Base-by-base conservation (phyloP, 2,888 invertebrate species). In the Sesamia inferens region DNA sequence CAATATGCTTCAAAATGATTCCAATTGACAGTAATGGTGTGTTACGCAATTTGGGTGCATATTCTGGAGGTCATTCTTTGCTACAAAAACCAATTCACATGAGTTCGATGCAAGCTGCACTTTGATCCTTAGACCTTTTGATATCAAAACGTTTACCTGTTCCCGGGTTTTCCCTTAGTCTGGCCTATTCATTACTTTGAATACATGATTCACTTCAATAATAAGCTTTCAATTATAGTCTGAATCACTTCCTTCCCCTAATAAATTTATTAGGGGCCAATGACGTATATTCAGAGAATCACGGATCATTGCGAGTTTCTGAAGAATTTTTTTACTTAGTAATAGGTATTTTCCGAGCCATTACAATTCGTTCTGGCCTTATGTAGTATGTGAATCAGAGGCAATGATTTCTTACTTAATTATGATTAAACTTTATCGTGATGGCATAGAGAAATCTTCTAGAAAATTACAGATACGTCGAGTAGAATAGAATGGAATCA, bases 241-340 rank as follows among this genome's bases (percentile, higher is more conserved):
- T 90, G 92, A 92, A 83, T 92, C 92, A 92, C 78, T 72, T 70
- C 82, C 88, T 87, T 86, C 83, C 82, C 83, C 71, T 85, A 84
- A 88, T 86, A 84, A 84, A 77, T 84, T 85, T 85, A 87, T 88
- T 84, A 78, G 82, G 69, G 73, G 58, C 70, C 51, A 82, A 75
- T 91, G 91, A 91, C 90, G 90, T 88, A 79, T 61, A 62, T 92
- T 90, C 91, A 73, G 11, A 74, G 90, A 89, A 92, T 74, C 73
- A 72, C 74, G 81, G 81, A 81, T 81, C 78, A 81, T 78, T 57
- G 31, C 22, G 58, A 69, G 24, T 51, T 83, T 78, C 61, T 72
- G 59, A 74, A 77, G 59, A 74, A 69, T 68, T 74, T 75, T 77
- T 72, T 19, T 16, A 58, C 44, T 31, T 59, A 7, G 19, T 71